A percentile compares a stretch with the other conserved stretches of the same genome.
These are phyloP conservation scores for human (Homo sapiens) DNA, from an alignment of 2,113 vertebrate species.

Conservation along the genomic window DNA sequence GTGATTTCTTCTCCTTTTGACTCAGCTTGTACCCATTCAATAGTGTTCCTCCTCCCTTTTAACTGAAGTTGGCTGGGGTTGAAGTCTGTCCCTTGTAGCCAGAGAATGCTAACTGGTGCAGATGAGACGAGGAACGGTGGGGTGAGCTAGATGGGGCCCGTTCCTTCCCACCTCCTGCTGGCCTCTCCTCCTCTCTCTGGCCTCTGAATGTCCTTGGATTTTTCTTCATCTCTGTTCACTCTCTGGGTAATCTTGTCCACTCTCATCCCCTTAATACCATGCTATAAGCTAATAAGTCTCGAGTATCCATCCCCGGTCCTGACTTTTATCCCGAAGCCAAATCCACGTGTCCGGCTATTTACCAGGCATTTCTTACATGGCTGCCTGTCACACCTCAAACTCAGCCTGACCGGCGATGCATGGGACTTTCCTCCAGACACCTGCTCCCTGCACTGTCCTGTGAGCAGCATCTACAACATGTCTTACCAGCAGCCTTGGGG, in stretches of 20 bases:
- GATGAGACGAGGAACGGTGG: fast-evolving
- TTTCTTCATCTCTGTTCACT: not conserved
- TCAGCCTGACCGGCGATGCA: not conserved
- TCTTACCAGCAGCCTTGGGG: no score
- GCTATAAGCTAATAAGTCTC: not conserved
- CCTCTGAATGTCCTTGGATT: not conserved
- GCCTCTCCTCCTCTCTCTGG: not conserved
- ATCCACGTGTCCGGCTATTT: not conserved
- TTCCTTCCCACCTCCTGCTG: no score
- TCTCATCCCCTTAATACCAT: not conserved
- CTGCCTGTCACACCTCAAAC: not conserved
- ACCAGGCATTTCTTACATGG: not conserved
- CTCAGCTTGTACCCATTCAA: not conserved
- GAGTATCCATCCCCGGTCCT: not conserved
- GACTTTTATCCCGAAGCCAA: not conserved
- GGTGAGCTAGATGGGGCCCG: not conserved
- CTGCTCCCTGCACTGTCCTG: not conserved
- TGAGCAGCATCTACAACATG: no score
- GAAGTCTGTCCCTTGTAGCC: not conserved
- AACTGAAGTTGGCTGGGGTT: not conserved
- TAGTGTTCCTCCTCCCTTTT: not conserved
- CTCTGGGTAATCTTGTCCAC: not conserved
- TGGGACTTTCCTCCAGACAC: not conserved
- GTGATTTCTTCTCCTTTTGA: not conserved
- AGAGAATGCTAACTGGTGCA: no score